phyloP scores from a whole-genome alignment of 2,888 invertebrate species.

The Craniophora ligustri region DNA sequence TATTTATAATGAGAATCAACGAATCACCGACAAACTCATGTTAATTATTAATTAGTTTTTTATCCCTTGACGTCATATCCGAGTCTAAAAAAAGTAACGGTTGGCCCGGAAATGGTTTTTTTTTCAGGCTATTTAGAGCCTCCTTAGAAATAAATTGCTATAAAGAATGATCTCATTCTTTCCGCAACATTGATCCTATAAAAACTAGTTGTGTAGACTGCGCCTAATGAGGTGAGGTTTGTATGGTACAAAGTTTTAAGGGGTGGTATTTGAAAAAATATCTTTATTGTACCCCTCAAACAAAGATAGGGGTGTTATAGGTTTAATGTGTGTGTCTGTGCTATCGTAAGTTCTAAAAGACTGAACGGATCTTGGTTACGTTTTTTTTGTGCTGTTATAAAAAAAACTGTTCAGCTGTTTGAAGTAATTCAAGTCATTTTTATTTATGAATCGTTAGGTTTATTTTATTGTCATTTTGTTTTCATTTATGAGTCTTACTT shows the following conservation, averaged over 20 bases:
- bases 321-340: no score
- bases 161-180: constrained; percentile 72
- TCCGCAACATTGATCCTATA: constrained; percentile 71
- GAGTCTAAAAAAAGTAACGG: constrained; percentile 67
- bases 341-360: no score
- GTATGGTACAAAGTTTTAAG: constrained; percentile 52
- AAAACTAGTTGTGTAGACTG: constrained; percentile 60
- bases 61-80: constrained; percentile 58
- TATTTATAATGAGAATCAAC: constrained; percentile 27
- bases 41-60: constrained; percentile 64
- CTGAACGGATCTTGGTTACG: no score
- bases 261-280: no score
- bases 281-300: no score
- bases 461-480: no score
- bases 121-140: constrained; percentile 46
- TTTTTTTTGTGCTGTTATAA: no score
- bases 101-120: constrained; percentile 71
- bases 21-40: constrained; percentile 43
- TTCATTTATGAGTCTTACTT: no score
- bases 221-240: constrained; percentile 54
- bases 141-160: constrained; percentile 65
- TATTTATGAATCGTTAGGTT: no score
- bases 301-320: no score
- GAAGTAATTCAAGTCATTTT: no score
- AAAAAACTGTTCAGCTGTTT: no score